These are phyloP conservation scores for Hylyphantes graminicola DNA, from an alignment of 1,140 invertebrate genomes.

Conservation along the genomic window DNA sequence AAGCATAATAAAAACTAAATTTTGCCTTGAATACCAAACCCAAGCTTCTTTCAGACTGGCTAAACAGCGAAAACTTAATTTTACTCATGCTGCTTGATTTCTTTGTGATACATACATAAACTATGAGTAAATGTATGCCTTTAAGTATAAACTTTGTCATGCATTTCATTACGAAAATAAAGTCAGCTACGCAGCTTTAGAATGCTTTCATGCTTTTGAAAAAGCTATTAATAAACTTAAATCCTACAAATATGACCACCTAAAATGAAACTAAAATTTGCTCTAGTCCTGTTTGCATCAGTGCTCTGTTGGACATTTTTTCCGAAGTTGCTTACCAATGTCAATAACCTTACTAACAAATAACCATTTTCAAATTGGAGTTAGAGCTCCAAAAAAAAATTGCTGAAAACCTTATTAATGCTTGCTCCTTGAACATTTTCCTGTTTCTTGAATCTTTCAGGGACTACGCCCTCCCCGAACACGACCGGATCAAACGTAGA, in stretches of 20 bases:
- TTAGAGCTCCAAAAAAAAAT: slow-evolving; percentile 31
- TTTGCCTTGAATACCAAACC: background rate
- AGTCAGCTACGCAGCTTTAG: too few species aligned
- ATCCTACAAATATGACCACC: too few species aligned
- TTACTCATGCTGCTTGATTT: too few species aligned
- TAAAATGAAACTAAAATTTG: background rate
- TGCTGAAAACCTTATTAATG: slow-evolving; percentile 24
- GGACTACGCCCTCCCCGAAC: slow-evolving; percentile 45
- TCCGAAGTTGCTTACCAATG: too few species aligned
- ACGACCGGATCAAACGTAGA: slow-evolving; percentile 26
- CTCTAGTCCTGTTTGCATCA: background rate
- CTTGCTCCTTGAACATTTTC: slow-evolving; percentile 61
- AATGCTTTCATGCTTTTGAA: too few species aligned
- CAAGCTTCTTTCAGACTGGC: slow-evolving; percentile 46
- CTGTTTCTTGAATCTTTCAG: slow-evolving; percentile 61
- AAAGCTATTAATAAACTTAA: too few species aligned
- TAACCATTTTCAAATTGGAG: slow-evolving; percentile 14
- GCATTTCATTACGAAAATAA: too few species aligned
- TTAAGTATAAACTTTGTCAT: too few species aligned
- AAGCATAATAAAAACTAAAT: background rate
- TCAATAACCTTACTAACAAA: slow-evolving; percentile 45
- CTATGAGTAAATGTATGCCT: too few species aligned
- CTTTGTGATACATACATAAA: too few species aligned
- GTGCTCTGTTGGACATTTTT: too few species aligned
- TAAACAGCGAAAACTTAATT: background rate